Conservation (phyloP, 2,888 invertebrate species). For the Microctonus hyperodae region DNA sequence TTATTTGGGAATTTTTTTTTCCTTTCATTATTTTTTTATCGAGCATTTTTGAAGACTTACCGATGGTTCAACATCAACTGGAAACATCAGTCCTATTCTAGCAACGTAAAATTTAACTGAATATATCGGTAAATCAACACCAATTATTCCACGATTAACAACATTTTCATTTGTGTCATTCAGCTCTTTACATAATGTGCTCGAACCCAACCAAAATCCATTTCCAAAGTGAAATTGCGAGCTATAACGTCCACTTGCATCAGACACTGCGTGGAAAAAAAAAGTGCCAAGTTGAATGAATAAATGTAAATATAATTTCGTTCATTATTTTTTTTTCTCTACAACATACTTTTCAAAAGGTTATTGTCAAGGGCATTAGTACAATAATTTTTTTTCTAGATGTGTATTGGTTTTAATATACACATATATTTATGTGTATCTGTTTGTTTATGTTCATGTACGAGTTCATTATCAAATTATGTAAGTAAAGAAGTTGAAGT, state of each 20-base stretch:
- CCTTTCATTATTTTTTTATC: background rate
- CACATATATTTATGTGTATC: no score
- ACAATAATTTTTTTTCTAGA: conserved; percentile 27
- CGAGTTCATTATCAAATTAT: background rate
- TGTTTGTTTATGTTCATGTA: background rate
- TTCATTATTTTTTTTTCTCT: no score
- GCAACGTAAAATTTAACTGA: conserved; percentile 70
- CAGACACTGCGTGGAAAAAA: conserved; percentile 70
- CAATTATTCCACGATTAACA: conserved; percentile 47
- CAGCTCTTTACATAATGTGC: conserved; percentile 73
- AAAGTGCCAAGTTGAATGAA: no score
- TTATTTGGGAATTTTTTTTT: background rate
- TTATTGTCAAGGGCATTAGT: conserved; percentile 41
- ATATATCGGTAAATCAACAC: conserved; percentile 67
- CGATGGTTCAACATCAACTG: conserved; percentile 66
- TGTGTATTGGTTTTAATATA: conserved; percentile 5
- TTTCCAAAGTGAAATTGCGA: conserved; percentile 81
- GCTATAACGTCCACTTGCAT: conserved; percentile 81
- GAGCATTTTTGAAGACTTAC: conserved; percentile 57
- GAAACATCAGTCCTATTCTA: conserved; percentile 67
- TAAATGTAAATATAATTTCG: no score
- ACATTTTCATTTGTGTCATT: conserved; percentile 67
- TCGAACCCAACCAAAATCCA: conserved; percentile 83
- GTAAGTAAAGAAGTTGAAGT: background rate
- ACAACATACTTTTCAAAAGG: conserved; percentile 29